These are phyloP conservation scores for Tyrannus savana DNA, from an alignment of 2,113 vertebrate genomes.

Conservation along the genomic window DNA sequence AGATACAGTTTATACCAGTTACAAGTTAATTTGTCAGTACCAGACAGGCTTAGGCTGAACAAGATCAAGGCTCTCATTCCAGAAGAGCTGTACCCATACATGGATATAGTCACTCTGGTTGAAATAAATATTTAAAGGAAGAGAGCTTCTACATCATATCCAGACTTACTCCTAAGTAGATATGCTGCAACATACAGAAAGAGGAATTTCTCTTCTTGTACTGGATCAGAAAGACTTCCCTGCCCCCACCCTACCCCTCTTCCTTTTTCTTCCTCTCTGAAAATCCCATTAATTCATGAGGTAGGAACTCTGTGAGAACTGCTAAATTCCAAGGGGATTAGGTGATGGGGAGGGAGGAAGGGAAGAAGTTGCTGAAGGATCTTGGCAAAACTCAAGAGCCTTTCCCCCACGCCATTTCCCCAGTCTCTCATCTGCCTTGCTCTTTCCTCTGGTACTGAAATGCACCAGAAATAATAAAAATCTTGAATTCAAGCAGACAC, in stretches of 20 bases:
- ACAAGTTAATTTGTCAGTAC: background rate
- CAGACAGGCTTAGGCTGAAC: background rate
- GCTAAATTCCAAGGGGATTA: background rate
- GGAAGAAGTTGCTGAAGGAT: background rate
- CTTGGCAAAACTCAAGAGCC: background rate
- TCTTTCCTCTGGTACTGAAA: background rate
- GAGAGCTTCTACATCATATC: background rate
- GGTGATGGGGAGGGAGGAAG: background rate
- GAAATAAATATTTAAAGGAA: slow-evolving; percentile 12
- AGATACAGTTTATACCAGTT: background rate
- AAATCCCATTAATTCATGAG: background rate
- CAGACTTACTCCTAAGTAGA: background rate
- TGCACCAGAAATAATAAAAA: background rate
- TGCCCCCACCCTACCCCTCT: fast-evolving
- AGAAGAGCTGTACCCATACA: background rate
- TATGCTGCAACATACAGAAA: background rate
- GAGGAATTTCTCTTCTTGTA: background rate
- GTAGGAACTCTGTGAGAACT: background rate
- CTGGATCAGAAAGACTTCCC: background rate
- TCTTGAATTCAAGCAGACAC: background rate
- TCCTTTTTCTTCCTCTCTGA: background rate
- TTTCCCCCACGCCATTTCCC: background rate
- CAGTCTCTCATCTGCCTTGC: background rate
- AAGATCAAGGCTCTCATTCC: background rate
- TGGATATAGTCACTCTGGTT: background rate